Conservation (phyloP, 2,888 invertebrate species). For the Ceriagrion tenellum region DNA sequence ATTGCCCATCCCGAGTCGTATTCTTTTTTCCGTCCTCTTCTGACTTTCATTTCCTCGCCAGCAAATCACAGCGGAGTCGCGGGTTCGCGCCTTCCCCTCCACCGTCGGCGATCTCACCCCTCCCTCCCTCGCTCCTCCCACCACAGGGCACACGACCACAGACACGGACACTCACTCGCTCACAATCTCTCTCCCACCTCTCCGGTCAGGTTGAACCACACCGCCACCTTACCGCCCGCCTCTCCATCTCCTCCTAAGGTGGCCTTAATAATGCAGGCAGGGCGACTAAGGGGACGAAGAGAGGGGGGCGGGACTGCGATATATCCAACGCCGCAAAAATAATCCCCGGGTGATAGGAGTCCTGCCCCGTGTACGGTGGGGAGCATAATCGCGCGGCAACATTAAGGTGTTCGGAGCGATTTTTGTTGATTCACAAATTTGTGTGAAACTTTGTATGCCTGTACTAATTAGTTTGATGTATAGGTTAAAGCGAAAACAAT, state of each 20-base stretch:
- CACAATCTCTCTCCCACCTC: background rate
- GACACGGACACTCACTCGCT: background rate
- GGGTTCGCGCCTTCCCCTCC: background rate
- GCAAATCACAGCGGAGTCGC: background rate
- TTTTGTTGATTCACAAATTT: too few species aligned
- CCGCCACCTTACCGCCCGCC: too few species aligned
- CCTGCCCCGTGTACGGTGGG: conserved; percentile 26
- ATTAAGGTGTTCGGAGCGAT: too few species aligned
- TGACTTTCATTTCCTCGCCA: background rate
- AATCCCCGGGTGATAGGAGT: conserved; percentile 19
- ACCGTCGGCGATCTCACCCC: background rate
- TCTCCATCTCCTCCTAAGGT: background rate
- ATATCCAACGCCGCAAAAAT: conserved; percentile 52
- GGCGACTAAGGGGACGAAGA: conserved; percentile 20
- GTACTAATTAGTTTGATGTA: too few species aligned
- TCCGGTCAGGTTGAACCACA: too few species aligned
- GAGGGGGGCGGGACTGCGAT: background rate
- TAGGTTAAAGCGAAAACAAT: too few species aligned
- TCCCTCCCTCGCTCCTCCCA: background rate
- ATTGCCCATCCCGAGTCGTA: too few species aligned
- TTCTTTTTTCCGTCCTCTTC: background rate
- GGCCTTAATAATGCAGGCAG: conserved; percentile 66
- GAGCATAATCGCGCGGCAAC: conserved; percentile 58
- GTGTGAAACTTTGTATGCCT: too few species aligned
- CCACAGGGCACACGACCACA: background rate